Evolutionary conservation across 2,888 invertebrate species (phyloP), one percentile per base, ranked within the genome.

Genomic region (Spodoptera picta): DNA sequence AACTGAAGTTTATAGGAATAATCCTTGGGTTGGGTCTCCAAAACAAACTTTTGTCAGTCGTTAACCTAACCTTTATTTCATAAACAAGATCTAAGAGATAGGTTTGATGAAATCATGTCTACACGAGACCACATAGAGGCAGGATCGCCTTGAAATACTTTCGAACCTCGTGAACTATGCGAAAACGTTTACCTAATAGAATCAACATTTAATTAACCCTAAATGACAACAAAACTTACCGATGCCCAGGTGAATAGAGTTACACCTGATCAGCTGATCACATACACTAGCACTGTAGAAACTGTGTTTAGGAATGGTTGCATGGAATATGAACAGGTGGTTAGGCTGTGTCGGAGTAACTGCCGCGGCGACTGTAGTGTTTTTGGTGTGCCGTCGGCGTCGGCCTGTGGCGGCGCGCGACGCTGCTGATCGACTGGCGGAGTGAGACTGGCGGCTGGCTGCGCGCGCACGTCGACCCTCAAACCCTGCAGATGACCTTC

Each of bases 61-160:
- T 59, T 65, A 64, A 45, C 54, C 53, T 45, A 67, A 69, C 31
- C 45, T 59, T 63, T 70, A 58, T 68, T 68, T 46, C 14, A 42
- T 44, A 11, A 73, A 48, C 48, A 47, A 65, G 59, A 69, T 66
- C 44, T 51, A 36, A 53, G 27, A 71, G 60, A 71, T 69, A 66
- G 56, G 53, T 70, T 75, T 79, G 72, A 77, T 76, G 74, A 79
- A 83, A 84, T 79, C 59, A 70, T 70, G 71, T 70, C 65, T 82
- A 83, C 83, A 79, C 77, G 82, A 87, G 79, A 84, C 80, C 82
- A 83, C 83, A 80, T 80, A 87, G 88, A 86, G 60, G 86, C 92
- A 91, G 75, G 93, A 91, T 93, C 88, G 89, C 94, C 94, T 94
- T 94, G 94, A 91, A 94, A 94, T 93, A 94, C 94, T 94, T 94